phyloP scores from a whole-genome alignment of 1,140 invertebrate genomes.

The Dendroctonus valens region DNA sequence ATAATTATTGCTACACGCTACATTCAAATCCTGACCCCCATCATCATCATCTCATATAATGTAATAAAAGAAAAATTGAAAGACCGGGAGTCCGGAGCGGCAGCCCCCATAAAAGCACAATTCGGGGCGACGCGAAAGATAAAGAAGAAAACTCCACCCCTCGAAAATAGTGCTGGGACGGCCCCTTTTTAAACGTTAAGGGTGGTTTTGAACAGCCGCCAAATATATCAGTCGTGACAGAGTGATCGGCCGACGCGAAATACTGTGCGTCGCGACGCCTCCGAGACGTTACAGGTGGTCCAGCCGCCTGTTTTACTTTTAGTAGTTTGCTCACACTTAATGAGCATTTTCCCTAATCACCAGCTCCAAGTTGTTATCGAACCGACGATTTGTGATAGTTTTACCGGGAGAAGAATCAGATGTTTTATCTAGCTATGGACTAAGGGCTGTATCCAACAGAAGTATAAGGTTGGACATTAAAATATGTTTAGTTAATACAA shows the following conservation, averaged over 20 bases:
- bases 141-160: slow-evolving; percentile 46
- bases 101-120: slow-evolving; percentile 21
- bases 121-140: slow-evolving; percentile 19
- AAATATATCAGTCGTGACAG: slow-evolving; percentile 43
- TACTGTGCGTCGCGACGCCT: slow-evolving; percentile 16
- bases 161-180: slow-evolving; percentile 38
- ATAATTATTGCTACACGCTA: slow-evolving; percentile 33
- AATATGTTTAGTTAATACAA: too few relatives aligned
- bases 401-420: too few relatives aligned
- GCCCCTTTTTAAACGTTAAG: slow-evolving; percentile 41
- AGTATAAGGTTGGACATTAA: too few relatives aligned
- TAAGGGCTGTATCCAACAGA: too few relatives aligned
- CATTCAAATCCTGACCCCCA: slow-evolving; percentile 30
- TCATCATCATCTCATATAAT: slow-evolving; percentile 23
- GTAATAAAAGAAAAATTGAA: slow-evolving; percentile 30
- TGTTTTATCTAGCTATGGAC: too few relatives aligned
- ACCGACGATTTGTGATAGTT: too few relatives aligned
- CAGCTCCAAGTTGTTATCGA: too few relatives aligned
- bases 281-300: slow-evolving; percentile 27
- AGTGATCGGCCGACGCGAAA: slow-evolving; percentile 20
- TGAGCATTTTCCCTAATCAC: too few relatives aligned
- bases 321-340: too few relatives aligned
- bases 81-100: slow-evolving; percentile 17
- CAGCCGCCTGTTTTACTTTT: neutral
- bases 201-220: slow-evolving; percentile 38